phyloP scores from a whole-genome alignment of 2,888 invertebrate genomes.

The Cosmopolites sordidus region DNA sequence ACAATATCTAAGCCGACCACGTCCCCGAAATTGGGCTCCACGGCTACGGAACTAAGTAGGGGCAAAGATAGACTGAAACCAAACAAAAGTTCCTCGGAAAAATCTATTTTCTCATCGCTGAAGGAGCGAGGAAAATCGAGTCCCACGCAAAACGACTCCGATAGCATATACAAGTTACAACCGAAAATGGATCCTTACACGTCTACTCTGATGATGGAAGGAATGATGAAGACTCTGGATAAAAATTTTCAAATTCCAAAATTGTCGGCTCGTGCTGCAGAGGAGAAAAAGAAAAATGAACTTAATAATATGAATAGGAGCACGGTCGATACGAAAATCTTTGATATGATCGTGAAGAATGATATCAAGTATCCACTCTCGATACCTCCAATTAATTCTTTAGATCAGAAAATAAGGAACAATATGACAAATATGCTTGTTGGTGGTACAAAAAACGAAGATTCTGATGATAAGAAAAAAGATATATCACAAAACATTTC shows the following conservation, averaged over 20 bases:
- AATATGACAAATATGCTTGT: slow-evolving; percentile 35
- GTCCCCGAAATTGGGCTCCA: slow-evolving; percentile 54
- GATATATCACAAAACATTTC: slow-evolving; percentile 38
- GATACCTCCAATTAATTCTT: slow-evolving; percentile 41
- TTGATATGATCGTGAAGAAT: slow-evolving; percentile 41
- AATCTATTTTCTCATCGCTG: slow-evolving; percentile 59
- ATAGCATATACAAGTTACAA: slow-evolving; percentile 60
- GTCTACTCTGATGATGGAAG: slow-evolving; percentile 62
- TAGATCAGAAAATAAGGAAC: slow-evolving; percentile 43
- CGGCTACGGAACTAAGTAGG: slow-evolving; percentile 56
- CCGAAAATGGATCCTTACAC: slow-evolving; percentile 56
- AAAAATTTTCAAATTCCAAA: slow-evolving; percentile 87
- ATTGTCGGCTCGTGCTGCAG: slow-evolving; percentile 54
- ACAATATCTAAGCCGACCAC: slow-evolving; percentile 35
- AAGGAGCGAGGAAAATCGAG: slow-evolving; percentile 63
- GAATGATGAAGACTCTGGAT: slow-evolving; percentile 69
- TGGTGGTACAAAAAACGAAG: slow-evolving; percentile 29
- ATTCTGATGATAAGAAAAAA: slow-evolving; percentile 38
- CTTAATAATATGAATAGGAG: slow-evolving; percentile 39
- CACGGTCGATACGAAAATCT: slow-evolving; percentile 42
- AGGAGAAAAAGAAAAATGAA: slow-evolving; percentile 36
- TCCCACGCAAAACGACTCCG: slow-evolving; percentile 61
- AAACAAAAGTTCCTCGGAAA: slow-evolving; percentile 59
- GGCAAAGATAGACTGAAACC: slow-evolving; percentile 60
- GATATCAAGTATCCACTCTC: slow-evolving; percentile 42